These are phyloP conservation scores for Origma solitaria DNA, from an alignment of 2,113 vertebrate genomes.

Conservation along the genomic window DNA sequence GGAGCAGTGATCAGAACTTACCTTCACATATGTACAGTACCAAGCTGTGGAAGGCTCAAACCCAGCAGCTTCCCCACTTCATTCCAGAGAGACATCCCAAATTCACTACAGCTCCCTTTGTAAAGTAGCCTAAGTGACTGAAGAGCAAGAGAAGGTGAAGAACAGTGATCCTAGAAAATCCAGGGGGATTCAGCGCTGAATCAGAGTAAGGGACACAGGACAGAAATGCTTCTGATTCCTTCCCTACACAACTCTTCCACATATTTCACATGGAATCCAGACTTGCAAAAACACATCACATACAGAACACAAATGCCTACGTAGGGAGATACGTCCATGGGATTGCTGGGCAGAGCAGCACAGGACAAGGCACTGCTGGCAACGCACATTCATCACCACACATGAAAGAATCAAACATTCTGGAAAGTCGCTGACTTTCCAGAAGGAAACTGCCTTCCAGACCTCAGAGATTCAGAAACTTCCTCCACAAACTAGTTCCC, in stretches of 20 bases:
- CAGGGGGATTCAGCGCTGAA: background rate
- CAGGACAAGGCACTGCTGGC: background rate
- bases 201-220: background rate
- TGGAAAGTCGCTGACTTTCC: background rate
- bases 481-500: background rate
- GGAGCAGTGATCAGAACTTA: background rate
- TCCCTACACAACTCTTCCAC: background rate
- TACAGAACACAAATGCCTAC: background rate
- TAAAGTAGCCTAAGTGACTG: background rate
- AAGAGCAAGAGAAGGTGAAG: background rate
- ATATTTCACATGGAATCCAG: background rate
- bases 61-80: background rate
- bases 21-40: background rate
- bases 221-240: background rate
- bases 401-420: background rate
- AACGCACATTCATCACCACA: background rate
- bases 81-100: background rate
- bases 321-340: rapidly evolving
- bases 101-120: background rate
- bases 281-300: background rate
- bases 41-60: background rate
- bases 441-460: background rate
- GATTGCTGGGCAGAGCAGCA: background rate
- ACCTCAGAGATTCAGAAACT: background rate
- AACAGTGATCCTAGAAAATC: background rate